phyloP scores from a whole-genome alignment of 1,140 invertebrate species.

The Melipona quadrifasciata region DNA sequence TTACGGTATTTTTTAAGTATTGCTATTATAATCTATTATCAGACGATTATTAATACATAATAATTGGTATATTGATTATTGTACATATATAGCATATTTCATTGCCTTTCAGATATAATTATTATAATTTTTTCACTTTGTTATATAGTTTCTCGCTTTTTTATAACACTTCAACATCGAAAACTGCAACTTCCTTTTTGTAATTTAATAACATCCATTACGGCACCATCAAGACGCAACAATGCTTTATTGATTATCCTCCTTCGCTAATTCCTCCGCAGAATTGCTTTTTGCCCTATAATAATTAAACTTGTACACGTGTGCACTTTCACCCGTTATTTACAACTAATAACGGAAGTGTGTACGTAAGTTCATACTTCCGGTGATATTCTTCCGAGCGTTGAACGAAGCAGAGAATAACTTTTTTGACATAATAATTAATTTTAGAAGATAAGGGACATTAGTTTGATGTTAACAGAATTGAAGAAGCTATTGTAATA shows the following conservation, averaged over 20 bases:
- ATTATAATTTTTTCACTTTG: not conserved
- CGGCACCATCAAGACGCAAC: not conserved
- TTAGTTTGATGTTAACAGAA: not conserved
- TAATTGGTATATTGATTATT: not conserved
- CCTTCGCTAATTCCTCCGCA: not conserved
- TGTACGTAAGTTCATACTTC: not conserved
- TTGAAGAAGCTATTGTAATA: too few species aligned
- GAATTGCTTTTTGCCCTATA: not conserved
- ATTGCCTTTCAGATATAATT: not conserved
- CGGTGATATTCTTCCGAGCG: not conserved
- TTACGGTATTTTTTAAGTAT: not conserved
- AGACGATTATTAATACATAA: not conserved
- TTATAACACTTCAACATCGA: not conserved
- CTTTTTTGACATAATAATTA: not conserved
- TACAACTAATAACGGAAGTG: constrained; percentile 3
- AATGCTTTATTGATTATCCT: constrained; percentile 6
- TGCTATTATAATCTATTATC: not conserved
- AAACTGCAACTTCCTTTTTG: not conserved
- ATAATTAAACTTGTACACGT: constrained; percentile 2
- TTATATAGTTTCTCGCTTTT: not conserved
- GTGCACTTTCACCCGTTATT: constrained; percentile 1
- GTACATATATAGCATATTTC: not conserved
- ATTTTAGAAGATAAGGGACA: not conserved
- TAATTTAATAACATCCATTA: not conserved
- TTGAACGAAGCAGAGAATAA: not conserved